These are phyloP conservation scores for Dendrolimus pini DNA, from an alignment of 2,888 invertebrate genomes.

Conservation along the genomic window DNA sequence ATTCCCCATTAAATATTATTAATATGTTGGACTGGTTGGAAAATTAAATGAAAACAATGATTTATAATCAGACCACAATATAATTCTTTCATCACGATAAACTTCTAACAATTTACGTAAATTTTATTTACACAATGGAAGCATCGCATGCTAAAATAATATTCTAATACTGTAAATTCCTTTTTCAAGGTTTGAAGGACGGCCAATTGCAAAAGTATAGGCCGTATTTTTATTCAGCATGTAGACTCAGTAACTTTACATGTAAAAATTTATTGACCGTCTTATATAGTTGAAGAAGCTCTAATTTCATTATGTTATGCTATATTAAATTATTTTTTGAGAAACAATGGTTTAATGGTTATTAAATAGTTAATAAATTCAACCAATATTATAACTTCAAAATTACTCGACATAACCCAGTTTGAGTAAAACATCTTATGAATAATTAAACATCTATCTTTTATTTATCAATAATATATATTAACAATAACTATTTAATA, in stretches of 20 bases:
- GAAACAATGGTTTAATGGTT: background rate
- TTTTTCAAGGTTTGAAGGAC: constrained; percentile 5
- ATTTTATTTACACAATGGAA: constrained; percentile 69
- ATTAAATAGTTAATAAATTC: too few relatives aligned
- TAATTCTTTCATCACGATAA: constrained; percentile 59
- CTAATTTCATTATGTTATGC: background rate
- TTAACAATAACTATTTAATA: too few relatives aligned
- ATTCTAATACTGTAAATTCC: constrained; percentile 48
- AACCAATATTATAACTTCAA: too few relatives aligned
- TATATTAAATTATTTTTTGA: background rate
- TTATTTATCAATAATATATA: too few relatives aligned
- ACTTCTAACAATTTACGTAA: constrained; percentile 62
- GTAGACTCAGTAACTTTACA: too few relatives aligned
- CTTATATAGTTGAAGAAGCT: background rate
- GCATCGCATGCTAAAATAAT: constrained; percentile 56
- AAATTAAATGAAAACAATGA: constrained; percentile 28
- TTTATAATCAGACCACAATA: constrained; percentile 57
- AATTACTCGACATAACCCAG: too few relatives aligned
- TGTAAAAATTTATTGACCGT: background rate
- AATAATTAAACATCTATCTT: constrained; percentile 3
- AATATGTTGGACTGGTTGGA: background rate
- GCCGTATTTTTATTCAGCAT: too few relatives aligned
- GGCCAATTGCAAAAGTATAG: background rate
- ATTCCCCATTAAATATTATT: too few relatives aligned
- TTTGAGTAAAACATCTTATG: background rate